Evolutionary conservation across 2,797 vertebrate genomes (phyloP), one percentile per base, ranked within the genome.

Genomic region (Alauda arvensis): DNA sequence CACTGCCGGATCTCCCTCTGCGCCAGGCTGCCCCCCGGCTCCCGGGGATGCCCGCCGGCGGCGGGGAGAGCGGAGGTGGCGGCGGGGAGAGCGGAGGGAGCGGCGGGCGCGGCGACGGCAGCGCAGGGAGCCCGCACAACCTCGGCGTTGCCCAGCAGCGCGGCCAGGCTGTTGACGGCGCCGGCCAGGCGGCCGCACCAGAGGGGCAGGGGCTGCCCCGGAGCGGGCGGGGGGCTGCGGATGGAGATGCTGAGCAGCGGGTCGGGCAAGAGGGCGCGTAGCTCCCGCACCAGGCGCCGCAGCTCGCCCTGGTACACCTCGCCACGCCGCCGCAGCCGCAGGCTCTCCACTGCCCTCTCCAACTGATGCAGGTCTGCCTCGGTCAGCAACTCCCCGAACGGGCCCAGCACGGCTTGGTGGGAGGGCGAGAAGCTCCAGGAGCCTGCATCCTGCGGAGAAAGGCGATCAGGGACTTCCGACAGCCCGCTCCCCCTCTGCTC

Each of bases 301-400:
- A 99, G 96, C 97, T 99, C 88, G 28, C 56, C 3, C 74, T 98
- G 98, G 12, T 98, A 99, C 31, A 45, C 56, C 51, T 87, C 88
- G n/a, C 88, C 88, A 1, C 78, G 83, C 7, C 96, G 98, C 83
- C 97, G 97, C 95, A 98, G 96, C 71, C 98, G 98, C 81, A 99
- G 97, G 57, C 95, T 97, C 57, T 98, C 96, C 74, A 99, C 98
- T 92, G 99, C 98, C 96, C 97, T 96, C 96, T 99, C 99, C 96
- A 99, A 94, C 89, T 98, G 98, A 80, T 97, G 93, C 69, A 99
- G 97, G 95, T 99, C 99, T 6, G 98, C 97, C 94, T 99, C 98
- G 0, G 98, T 98, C 90, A 99, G 96, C 93, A 99, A 97, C 95
- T 99, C 99, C 77, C 99, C 99, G 33, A 98, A 99, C 43, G 99